Evolutionary conservation across 2,888 invertebrate genomes (phyloP), one percentile per base, ranked within the genome.

Genomic region (Schizaphis graminum): DNA sequence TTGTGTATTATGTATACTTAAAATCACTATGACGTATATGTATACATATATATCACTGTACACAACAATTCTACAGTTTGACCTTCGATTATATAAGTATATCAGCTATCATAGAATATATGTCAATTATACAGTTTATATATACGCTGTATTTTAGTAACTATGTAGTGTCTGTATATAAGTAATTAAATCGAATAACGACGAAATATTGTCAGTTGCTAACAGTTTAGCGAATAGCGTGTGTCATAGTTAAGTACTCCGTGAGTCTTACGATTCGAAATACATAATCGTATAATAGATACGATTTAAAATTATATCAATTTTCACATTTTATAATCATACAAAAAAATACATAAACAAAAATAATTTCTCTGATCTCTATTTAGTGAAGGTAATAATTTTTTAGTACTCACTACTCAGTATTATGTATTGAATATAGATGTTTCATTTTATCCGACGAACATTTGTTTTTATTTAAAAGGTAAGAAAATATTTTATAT

Each of bases 181-280:
- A 77, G 35, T 77, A 77, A 77, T 77, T 77, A 35, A 77, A 77
- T 77, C 35, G 77, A 21, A 77, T 35, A 77, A 77, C 77, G 35
- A 77, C 77, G 21, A 77, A 77, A 77, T 77, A 77, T 35, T 35
- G 35, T 77, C 77, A 77, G 77, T 77, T 77, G 77, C 77, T 77
- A 77, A 77, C 35, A 35, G 35, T 41, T 77, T 77, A 77, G 77
- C 44, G 5, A 47, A 47, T 44, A 47, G 44, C 77, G 35, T 21
- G 77, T 35, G 77, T 77, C 35, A 77, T 77, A 77, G 77, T 77
- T 21, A 41, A 67, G 35, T 35, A 77, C 35, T 21, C 77, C 21
- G 13, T 5, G 4, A 21, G 35, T 21, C 77, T 77, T 35, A 77
- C 35, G 8, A 35, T 35, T 77, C 21, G 35, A 35, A 67, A 67